These are phyloP conservation scores for Caenorhabditis briggsae DNA, from an alignment of 1,140 invertebrate genomes.

Conservation along the genomic window DNA sequence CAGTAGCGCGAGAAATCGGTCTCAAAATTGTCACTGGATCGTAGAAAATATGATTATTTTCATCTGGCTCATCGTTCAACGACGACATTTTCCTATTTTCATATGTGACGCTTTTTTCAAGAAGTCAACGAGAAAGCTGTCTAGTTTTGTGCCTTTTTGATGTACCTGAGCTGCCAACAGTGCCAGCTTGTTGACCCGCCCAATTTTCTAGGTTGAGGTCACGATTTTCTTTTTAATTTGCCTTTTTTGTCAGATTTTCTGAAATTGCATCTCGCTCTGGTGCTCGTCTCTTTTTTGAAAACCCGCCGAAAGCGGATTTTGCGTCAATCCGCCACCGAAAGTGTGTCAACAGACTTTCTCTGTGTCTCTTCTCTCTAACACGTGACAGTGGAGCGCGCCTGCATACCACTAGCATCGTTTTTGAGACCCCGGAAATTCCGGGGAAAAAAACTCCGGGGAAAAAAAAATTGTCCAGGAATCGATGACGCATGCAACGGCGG, in stretches of 20 bases:
- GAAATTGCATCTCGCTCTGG: too few relatives aligned
- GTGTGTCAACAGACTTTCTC: neutral
- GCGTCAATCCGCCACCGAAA: neutral
- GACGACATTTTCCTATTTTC: constrained; percentile 10
- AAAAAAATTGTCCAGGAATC: too few relatives aligned
- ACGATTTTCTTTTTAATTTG: too few relatives aligned
- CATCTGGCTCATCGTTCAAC: constrained; percentile 39
- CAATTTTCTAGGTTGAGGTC: too few relatives aligned
- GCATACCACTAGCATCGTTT: neutral
- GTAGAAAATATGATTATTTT: constrained; percentile 46
- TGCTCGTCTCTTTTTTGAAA: too few relatives aligned
- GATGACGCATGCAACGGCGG: too few relatives aligned
- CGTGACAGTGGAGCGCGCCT: neutral
- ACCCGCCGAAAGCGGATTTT: neutral
- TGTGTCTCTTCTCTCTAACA: neutral
- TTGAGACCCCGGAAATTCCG: too few relatives aligned
- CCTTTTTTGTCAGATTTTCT: too few relatives aligned
- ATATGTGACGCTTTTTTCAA: neutral
- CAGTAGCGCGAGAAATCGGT: constrained; percentile 1
- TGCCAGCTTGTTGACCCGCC: neutral
- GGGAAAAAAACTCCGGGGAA: too few relatives aligned
- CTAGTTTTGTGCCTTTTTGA: too few relatives aligned
- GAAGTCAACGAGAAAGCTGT: too few relatives aligned
- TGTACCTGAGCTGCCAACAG: too few relatives aligned
- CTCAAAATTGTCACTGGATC: constrained; percentile 22